These are phyloP conservation scores for Bettongia penicillata DNA, from an alignment of 2,113 vertebrate species.

Conservation along the genomic window DNA sequence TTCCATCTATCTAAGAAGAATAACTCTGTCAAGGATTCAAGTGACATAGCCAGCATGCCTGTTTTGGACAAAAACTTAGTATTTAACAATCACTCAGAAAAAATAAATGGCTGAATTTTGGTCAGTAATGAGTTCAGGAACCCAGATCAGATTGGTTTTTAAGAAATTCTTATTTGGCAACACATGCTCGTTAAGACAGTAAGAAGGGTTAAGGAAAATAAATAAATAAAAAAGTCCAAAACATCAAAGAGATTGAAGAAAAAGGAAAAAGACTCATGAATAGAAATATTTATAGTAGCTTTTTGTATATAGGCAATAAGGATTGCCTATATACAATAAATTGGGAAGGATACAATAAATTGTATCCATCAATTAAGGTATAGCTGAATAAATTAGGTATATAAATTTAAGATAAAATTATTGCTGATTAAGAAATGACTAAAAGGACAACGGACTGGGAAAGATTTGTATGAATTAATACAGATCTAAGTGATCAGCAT, in stretches of 20 bases:
- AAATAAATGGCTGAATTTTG: slow-evolving; percentile 36
- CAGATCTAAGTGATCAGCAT: background rate
- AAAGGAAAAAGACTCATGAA: background rate
- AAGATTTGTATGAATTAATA: background rate
- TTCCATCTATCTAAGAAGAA: slow-evolving; percentile 25
- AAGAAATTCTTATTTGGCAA: slow-evolving; percentile 23
- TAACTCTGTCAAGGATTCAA: slow-evolving; percentile 49
- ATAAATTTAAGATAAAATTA: background rate
- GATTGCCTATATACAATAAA: no score
- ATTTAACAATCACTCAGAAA: slow-evolving; percentile 28
- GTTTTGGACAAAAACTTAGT: slow-evolving; percentile 11
- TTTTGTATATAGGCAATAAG: background rate
- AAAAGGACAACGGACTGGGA: background rate
- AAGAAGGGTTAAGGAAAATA: background rate
- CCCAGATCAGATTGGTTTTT: background rate
- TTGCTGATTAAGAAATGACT: background rate
- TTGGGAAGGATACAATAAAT: no score
- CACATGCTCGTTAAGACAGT: slow-evolving; percentile 7
- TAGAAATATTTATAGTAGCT: background rate
- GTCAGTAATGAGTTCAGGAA: slow-evolving; percentile 47
- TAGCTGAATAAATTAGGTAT: background rate
- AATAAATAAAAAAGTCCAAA: background rate
- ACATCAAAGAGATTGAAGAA: background rate
- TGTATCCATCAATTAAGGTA: background rate
- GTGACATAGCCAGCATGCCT: slow-evolving; percentile 39